phyloP scores from a whole-genome alignment of 2,888 invertebrate genomes.

The Lycophotia porphyrea region DNA sequence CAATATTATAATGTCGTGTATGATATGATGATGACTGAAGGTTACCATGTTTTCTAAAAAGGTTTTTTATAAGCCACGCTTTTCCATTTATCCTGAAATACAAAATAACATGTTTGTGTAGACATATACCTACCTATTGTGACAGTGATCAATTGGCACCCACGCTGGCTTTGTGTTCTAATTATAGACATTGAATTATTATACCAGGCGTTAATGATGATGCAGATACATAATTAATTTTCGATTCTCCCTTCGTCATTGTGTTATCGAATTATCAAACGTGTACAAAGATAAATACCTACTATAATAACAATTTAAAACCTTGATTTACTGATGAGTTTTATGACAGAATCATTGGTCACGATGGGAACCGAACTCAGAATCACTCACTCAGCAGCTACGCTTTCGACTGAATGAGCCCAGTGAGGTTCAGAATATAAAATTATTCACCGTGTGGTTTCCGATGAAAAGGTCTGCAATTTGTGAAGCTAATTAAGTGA shows the following conservation, averaged over 20 bases:
- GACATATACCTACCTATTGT: background rate
- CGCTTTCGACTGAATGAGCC: conserved; percentile 1
- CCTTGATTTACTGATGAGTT: background rate
- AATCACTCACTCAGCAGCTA: conserved; percentile 3
- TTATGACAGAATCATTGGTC: background rate
- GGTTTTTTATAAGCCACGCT: background rate
- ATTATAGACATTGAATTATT: conserved; percentile 46
- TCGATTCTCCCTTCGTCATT: conserved; percentile 4
- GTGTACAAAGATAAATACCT: background rate
- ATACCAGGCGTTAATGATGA: conserved; percentile 31
- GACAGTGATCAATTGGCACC: conserved; percentile 37
- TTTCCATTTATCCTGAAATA: conserved; percentile 9
- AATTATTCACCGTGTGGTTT: conserved; percentile 46
- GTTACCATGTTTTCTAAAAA: background rate
- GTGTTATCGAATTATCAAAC: conserved; percentile 1
- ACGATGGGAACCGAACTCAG: background rate
- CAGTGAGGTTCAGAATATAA: conserved; percentile 32
- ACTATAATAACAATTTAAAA: background rate
- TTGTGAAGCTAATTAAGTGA: conserved; percentile 63
- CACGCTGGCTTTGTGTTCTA: conserved; percentile 34
- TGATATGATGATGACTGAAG: background rate
- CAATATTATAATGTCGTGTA: background rate
- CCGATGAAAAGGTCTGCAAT: conserved; percentile 54
- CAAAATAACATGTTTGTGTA: conserved; percentile 9
- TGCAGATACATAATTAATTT: conserved; percentile 25